Evolutionary conservation across 2,113 vertebrate genomes (phyloP), one percentile per base, ranked within the genome.

Genomic region (Stigmatopora argus): DNA sequence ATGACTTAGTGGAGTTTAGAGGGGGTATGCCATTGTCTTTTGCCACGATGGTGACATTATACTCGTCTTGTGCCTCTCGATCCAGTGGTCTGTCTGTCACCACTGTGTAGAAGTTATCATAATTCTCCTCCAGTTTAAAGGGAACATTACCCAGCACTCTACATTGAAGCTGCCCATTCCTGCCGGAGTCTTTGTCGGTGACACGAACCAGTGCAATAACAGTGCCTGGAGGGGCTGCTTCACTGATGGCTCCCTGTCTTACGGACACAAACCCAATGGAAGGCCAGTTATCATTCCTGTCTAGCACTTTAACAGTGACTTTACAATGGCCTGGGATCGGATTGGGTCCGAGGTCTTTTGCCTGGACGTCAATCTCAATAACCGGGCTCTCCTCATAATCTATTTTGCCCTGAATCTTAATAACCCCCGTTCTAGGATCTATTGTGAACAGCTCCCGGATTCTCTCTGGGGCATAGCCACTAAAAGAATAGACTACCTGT

Each of bases 321-420:
- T 99, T 98, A 90, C 97, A 98, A 83, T 99, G 97, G 69, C 95
- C 96, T 0, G 97, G 97, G 62, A 99, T 96, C 58, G 97, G 95
- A 87, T 99, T 99, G 61, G 97, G 97, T 11, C 97, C 97, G 70
- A 97, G 77, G 85, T 99, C 97, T 47, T 96, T 90, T 62, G 97
- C 96, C 88, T 99, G 97, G 38, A 99, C 85, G 49, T 99, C 96
- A 44, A 99, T 98, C 88, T 99, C 97, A 77, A 98, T 90, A 84
- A 98, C 91, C 8, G 92, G 92, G 0, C 92, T 96, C 81, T 99
- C 97, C 87, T 99, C 97, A 12, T 95, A 99, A 92, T 99, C 97
- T 78, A 99, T 90, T 81, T 96, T 94, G 7, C 95, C 95, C 72
- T 96, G 95, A 72, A 99, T 95, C 17, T 94, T 95, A 87, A 98